A percentile compares a stretch with the other conserved stretches of the same genome.
Conservation (phyloP, 92 coral and sea anemone species). For the Epizoanthus rinbou region DNA sequence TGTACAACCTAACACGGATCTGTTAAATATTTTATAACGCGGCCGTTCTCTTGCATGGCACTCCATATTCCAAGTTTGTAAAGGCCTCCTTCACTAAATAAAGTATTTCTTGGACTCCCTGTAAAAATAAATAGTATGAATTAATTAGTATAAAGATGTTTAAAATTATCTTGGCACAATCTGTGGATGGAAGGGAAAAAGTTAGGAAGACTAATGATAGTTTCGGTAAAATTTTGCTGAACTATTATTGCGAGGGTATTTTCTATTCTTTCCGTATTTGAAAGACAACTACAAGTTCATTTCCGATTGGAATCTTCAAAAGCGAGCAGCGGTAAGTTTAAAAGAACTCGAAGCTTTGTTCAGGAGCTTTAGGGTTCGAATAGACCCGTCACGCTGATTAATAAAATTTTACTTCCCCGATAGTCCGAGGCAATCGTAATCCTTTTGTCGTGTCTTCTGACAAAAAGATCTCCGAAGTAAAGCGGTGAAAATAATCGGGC, state of each 20-base stretch:
- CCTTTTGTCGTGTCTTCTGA: no score
- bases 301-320: constrained; percentile 12
- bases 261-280: not conserved
- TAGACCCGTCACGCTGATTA: not conserved
- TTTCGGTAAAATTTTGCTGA: not conserved
- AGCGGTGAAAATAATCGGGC: no score
- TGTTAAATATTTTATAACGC: constrained; percentile 30
- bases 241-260: no score
- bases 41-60: constrained; percentile 3
- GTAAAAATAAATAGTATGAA: not conserved
- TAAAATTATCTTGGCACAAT: not conserved
- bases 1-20: constrained; percentile 28
- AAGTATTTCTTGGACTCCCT: constrained; percentile 43
- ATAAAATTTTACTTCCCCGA: not conserved
- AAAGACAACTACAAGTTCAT: not conserved
- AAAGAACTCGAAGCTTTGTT: not conserved
- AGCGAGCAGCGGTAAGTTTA: not conserved
- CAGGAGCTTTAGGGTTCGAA: not conserved
- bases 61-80: constrained; percentile 19
- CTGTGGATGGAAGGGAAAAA: not conserved
- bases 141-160: not conserved
- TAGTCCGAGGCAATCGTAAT: no score
- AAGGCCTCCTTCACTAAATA: constrained; percentile 28
- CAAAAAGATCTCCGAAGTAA: no score
- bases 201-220: not conserved